Percentiles rank a stretch among this genome's conserved stretches.
phyloP scores from a whole-genome alignment of 2,797 vertebrate genomes.

The Acanthornis magna region DNA sequence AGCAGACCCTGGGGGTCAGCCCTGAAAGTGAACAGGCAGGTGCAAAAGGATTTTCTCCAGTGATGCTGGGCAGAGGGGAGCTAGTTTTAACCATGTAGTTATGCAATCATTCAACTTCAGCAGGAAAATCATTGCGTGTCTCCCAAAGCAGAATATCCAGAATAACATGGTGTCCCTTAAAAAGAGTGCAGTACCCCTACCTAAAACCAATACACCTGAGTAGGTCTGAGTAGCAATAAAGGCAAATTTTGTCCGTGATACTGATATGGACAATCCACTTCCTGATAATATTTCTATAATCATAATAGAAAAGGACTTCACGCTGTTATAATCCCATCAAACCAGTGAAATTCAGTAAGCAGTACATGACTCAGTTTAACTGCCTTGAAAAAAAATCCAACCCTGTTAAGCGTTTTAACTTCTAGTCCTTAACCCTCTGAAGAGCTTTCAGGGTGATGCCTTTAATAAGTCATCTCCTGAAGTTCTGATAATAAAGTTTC shows the following conservation, averaged over 20 bases:
- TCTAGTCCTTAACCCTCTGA: neutral
- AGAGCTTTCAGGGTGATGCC: neutral
- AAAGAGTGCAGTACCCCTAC: neutral
- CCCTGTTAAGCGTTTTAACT: neutral
- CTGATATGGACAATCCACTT: neutral
- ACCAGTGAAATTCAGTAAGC: neutral
- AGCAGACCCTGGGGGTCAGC: rapidly evolving
- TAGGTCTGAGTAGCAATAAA: neutral
- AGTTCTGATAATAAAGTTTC: neutral
- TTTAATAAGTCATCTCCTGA: neutral
- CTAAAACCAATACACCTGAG: neutral
- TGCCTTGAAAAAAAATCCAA: neutral
- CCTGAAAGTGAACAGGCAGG: neutral
- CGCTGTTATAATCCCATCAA: neutral
- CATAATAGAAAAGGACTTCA: neutral
- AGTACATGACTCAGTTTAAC: neutral
- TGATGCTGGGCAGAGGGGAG: neutral
- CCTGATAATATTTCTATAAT: neutral
- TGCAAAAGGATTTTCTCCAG: neutral
- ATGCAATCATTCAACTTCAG: neutral
- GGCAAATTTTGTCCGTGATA: neutral
- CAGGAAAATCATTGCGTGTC: neutral
- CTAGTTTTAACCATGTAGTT: neutral
- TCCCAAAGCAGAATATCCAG: neutral
- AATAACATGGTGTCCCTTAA: neutral